Conservation (phyloP, 2,113 vertebrate genomes). For the Theropithecus gelada region DNA sequence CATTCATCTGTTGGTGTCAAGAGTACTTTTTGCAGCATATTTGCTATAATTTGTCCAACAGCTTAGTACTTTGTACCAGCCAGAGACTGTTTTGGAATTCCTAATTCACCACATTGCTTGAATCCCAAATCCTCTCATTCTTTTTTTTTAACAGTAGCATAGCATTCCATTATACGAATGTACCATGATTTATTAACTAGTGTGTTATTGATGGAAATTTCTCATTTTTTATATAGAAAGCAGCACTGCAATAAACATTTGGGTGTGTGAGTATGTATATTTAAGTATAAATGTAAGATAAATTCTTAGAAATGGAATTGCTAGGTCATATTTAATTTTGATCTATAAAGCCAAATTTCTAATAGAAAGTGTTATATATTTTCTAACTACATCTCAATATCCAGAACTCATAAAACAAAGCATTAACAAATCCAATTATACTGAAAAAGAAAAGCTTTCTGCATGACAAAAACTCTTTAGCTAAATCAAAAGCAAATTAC, state of each 20-base stretch:
- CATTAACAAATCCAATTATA: background rate
- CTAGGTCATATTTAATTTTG: background rate
- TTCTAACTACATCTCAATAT: background rate
- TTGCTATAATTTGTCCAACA: background rate
- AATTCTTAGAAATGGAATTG: background rate
- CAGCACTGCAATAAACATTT: background rate
- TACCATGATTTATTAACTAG: background rate
- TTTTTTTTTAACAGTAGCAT: background rate
- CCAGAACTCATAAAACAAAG: background rate
- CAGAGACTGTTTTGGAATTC: background rate
- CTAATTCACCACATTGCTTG: background rate
- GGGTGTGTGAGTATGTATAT: background rate
- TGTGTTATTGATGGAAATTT: background rate
- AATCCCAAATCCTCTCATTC: background rate
- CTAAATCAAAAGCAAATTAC: background rate
- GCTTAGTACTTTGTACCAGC: background rate
- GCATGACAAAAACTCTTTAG: background rate
- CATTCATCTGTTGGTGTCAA: background rate
- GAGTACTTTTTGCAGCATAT: background rate
- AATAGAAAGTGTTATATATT: background rate
- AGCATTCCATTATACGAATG: background rate
- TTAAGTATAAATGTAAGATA: background rate
- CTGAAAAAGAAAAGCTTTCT: background rate
- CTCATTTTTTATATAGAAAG: background rate
- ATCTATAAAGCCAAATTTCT: background rate